These are phyloP conservation scores for Nyctibius bracteatus DNA, from an alignment of 2,113 vertebrate genomes.

Conservation along the genomic window DNA sequence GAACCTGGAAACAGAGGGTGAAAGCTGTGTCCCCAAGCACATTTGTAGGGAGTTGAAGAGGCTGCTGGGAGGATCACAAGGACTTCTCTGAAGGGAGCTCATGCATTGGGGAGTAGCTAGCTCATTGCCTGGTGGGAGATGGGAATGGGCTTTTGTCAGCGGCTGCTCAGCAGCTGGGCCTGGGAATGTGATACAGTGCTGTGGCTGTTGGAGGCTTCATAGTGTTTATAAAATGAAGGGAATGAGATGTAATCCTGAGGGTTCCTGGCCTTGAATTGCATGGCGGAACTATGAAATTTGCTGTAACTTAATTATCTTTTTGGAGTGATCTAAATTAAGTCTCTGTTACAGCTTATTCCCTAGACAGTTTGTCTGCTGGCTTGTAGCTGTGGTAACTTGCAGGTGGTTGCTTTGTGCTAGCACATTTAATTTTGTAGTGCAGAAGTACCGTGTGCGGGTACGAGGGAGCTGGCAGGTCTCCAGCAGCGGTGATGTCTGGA, in stretches of 20 bases:
- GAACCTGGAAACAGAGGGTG: background rate
- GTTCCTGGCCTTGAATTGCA: background rate
- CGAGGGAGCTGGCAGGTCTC: background rate
- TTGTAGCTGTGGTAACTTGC: constrained; percentile 16
- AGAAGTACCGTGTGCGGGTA: background rate
- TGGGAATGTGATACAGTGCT: background rate
- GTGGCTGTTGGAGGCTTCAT: background rate
- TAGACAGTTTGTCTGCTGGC: background rate
- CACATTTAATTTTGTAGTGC: background rate
- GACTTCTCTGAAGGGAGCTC: background rate
- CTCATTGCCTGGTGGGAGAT: background rate
- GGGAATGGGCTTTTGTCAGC: background rate
- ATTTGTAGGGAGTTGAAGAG: background rate
- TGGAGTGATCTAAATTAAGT: background rate
- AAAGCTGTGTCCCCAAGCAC: accelerated
- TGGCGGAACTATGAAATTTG: background rate
- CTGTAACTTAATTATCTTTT: constrained; percentile 22
- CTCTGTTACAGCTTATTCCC: background rate
- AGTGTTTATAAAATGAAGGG: background rate
- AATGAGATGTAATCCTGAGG: background rate
- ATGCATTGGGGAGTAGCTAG: background rate
- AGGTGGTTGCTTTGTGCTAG: background rate
- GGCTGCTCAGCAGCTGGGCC: background rate
- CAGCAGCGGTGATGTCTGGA: background rate
- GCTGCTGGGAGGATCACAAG: background rate